A percentile compares a stretch with the other conserved stretches of the same genome.
Evolutionary conservation across 2,888 invertebrate genomes (phyloP).

Genomic region (Limulus polyphemus): DNA sequence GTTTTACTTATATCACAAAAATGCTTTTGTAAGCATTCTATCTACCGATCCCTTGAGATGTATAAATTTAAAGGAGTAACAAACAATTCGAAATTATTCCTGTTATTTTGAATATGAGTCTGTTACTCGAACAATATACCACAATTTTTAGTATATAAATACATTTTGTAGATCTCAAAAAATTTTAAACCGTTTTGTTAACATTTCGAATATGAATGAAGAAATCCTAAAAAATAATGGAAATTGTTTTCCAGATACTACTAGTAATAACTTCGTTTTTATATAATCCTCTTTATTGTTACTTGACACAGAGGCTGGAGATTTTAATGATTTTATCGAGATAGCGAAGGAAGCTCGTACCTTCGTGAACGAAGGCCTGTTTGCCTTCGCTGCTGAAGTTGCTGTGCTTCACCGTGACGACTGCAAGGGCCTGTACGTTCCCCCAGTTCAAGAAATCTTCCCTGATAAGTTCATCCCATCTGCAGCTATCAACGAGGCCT

Average conservation of each 20-base stretch:
- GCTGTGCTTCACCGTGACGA: constrained; percentile 60
- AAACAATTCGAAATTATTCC: too few relatives aligned
- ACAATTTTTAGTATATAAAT: too few relatives aligned
- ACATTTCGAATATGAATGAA: too few relatives aligned
- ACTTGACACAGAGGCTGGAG: constrained; percentile 50
- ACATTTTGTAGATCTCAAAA: too few relatives aligned
- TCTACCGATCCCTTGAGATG: too few relatives aligned
- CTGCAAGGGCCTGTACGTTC: constrained; percentile 54
- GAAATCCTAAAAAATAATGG: not conserved
- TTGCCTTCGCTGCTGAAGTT: constrained; percentile 63
- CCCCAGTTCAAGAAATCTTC: constrained; percentile 62
- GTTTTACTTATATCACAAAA: too few relatives aligned
- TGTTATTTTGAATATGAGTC: too few relatives aligned
- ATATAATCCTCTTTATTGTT: not conserved
- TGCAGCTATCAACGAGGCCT: constrained; percentile 52
- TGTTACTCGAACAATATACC: too few relatives aligned
- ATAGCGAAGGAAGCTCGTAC: constrained; percentile 16
- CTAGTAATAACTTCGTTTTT: not conserved
- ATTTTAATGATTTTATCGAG: constrained; percentile 52
- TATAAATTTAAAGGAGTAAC: too few relatives aligned
- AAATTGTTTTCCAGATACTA: not conserved
- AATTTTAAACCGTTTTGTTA: too few relatives aligned
- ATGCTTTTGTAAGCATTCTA: too few relatives aligned
- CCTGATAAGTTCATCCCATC: constrained; percentile 71
- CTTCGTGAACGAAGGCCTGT: constrained; percentile 58